Base-by-base conservation (phyloP, 2,888 invertebrate genomes). In the Meliscaeva auricollis region DNA sequence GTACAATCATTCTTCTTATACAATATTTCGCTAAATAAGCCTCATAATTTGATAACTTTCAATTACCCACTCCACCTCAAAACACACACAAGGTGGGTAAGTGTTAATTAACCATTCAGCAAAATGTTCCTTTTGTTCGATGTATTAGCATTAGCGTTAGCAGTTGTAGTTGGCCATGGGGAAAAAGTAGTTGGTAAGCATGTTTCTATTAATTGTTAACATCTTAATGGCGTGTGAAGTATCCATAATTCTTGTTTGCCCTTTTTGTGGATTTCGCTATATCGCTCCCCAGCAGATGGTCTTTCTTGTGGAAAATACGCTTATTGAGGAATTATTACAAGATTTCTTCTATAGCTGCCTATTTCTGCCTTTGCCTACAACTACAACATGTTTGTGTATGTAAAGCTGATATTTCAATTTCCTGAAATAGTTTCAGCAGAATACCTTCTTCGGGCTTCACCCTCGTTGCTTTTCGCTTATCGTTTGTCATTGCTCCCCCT, bases 121-220 rank as follows among this genome's bases (percentile, higher is more conserved):
- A 66, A 66, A 66, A 35, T 32, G 50, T 50, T 32, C 66, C 9
- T 20, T 44, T 60, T 32, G 64, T 64, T 64, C 17, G 46, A 54
- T 2, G 22, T 13, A 58, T 58, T 22, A 38, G 38, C 38, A 60
- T 20, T 41, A 26, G 26, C 8, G 44, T 20, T 4, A 8, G 48
- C 6, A 9, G 46, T 11, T 44, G 5, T 22, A 8, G 35, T 35
- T 22, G 48, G 60, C 73, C 48, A 64, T 64, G 64, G 20, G 48
- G 64, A 22, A 30, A 44, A 26, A 56, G 41, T 62, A 44, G 62
- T 62, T 62, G 46, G 73, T 79, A 75, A 84, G 69, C 58, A 46
- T 56, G 72, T 66, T 84, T 54, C 50, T 58, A 79, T 80, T 83
- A 83, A 83, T 83, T 83, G 78, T 56, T 56, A 80, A 76, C 80